Evolutionary conservation across 2,888 invertebrate species (phyloP), one percentile per base, ranked within the genome.

Genomic region (Drosophila macrothrix): DNA sequence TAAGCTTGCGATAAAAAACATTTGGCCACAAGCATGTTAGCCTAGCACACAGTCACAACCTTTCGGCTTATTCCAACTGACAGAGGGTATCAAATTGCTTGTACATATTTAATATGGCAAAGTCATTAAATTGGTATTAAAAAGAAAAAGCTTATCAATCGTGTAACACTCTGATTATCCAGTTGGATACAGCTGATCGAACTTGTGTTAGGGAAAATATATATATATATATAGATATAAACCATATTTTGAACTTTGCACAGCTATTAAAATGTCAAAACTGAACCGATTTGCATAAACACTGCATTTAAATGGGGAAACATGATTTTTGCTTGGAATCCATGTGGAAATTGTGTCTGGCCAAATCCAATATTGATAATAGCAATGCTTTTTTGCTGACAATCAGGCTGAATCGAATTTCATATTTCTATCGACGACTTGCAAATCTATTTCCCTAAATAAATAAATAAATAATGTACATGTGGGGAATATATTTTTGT

Each of bases 11-110:
- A 41, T 10, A 29, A n/a, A 39, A 41, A 41, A 41, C n/a, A n/a
- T 41, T n/a, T n/a, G 1, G 4, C 0, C 4, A 19, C 35, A 35
- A 10, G 4, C 37, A 37, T 6, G 0, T 37, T 37, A 16, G 6
- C 16, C 16, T 37, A 0, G 6, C 43, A 12, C 14, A 14, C 31
- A 19, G 22, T 22, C 16, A 16, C 3, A 35, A 22, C 16, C 25
- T n/a, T 4, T 35, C 7, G 10, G 19, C 12, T 12, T 9, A 31
- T 25, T 4, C 29, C 19, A 28, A 28, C 28, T 28, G 10, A 19
- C 1, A n/a, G 7, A 63, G 65, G 46, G n/a, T 63, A 64, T 65
- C 14, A 22, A 14, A 25, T 12, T 14, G 14, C n/a, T n/a, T 31
- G 9, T n/a, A 19, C 9, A 16, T 9, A 46, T 46, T 6, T 4